These are phyloP conservation scores for Momotus momota DNA, from an alignment of 2,797 vertebrate species.

Conservation along the genomic window DNA sequence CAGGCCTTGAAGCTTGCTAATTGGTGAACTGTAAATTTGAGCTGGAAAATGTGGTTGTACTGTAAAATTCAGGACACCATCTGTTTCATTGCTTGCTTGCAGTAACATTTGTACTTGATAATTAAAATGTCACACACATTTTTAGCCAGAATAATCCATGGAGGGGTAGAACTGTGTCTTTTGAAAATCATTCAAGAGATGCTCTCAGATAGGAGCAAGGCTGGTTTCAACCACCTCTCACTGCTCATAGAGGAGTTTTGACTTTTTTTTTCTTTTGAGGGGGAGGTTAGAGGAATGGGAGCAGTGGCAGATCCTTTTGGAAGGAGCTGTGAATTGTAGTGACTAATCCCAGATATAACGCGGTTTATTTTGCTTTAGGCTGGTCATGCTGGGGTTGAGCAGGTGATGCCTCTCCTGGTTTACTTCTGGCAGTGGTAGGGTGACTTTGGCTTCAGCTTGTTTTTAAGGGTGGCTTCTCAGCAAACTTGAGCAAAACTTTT, in stretches of 20 bases:
- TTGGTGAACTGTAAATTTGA: constrained; percentile 74
- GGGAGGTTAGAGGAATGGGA: not conserved
- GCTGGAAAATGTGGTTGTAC: constrained; percentile 71
- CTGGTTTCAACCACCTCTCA: not conserved
- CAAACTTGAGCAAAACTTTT: not conserved
- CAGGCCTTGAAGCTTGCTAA: constrained; percentile 46
- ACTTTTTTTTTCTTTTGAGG: not conserved
- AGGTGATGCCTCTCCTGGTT: not conserved
- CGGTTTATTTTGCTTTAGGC: not conserved
- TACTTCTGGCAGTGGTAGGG: not conserved
- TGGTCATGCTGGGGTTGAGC: not conserved
- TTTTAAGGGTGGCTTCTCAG: not conserved
- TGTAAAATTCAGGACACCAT: constrained; percentile 80
- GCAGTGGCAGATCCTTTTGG: not conserved
- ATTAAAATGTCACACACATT: constrained; percentile 79
- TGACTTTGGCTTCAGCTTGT: not conserved
- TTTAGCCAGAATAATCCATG: constrained; percentile 72
- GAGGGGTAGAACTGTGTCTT: constrained; percentile 26
- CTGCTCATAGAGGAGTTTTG: not conserved
- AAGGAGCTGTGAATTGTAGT: not conserved
- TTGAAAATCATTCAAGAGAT: constrained; percentile 45
- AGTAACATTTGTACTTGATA: constrained; percentile 78
- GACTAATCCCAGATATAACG: not conserved
- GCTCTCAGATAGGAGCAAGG: not conserved
- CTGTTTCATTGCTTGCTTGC: constrained; percentile 75